phyloP scores from a whole-genome alignment of 2,888 invertebrate genomes.

The Macrophya alboannulata region DNA sequence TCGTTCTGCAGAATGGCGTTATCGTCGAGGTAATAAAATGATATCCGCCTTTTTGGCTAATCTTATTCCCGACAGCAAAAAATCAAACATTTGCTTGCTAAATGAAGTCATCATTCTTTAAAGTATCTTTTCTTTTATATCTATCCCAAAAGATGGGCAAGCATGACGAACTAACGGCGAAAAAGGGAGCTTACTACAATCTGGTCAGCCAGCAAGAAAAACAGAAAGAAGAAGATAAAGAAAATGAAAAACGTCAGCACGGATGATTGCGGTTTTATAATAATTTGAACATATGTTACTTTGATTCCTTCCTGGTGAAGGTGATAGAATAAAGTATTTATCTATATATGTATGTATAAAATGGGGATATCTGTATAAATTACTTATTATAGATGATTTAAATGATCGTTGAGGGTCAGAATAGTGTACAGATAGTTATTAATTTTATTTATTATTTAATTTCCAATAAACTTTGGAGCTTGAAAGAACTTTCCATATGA shows the following conservation, averaged over 20 bases:
- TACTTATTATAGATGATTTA: neutral
- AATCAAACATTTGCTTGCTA: slow-evolving; percentile 1
- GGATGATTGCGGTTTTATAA: slow-evolving; percentile 20
- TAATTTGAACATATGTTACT: neutral
- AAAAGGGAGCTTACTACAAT: slow-evolving; percentile 93
- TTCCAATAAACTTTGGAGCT: slow-evolving; percentile 1
- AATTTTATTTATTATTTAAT: neutral
- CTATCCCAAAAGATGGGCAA: slow-evolving; percentile 88
- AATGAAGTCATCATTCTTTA: neutral
- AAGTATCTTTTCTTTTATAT: slow-evolving; percentile 58
- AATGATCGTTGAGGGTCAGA: neutral
- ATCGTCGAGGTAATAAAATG: slow-evolving; percentile 88
- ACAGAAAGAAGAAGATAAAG: slow-evolving; percentile 74
- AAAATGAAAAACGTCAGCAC: slow-evolving; percentile 44
- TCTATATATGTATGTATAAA: neutral
- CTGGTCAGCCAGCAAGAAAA: slow-evolving; percentile 90
- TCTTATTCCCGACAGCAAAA: slow-evolving; percentile 14
- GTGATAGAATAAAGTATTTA: slow-evolving; percentile 1
- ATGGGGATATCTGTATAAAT: neutral
- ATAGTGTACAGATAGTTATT: neutral
- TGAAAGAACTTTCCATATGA: neutral
- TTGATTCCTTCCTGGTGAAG: slow-evolving; percentile 17
- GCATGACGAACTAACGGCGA: slow-evolving; percentile 89
- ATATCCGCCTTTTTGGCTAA: neutral
- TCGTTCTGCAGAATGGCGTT: slow-evolving; percentile 92